Evolutionary conservation across 2,888 invertebrate species (phyloP), one percentile per base, ranked within the genome.

Genomic region (Nebria brevicollis): DNA sequence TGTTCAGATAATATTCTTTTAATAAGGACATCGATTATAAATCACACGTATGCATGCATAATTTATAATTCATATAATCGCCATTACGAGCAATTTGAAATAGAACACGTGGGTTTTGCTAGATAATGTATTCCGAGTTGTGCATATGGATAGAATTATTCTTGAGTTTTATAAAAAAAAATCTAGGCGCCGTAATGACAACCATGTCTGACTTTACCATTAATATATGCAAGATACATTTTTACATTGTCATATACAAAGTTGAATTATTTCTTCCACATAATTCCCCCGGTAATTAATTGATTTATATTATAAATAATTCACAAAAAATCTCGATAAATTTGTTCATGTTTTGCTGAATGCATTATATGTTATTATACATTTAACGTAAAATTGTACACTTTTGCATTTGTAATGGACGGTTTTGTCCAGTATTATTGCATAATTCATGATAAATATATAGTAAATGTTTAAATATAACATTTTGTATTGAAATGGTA

Each of bases 71-170:
- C 72, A 79, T 43, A 54, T 42, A 25, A 74, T 70, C 42, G 66
- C 68, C 68, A 79, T 79, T 79, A 79, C 79, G 66, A 43, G 74
- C 75, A 26, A 66, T 79, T 74, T 79, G 79, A 79, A 79, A 75
- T 79, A 68, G 74, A 75, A 66, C 79, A 79, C 79, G 79, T 79
- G 79, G 79, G 79, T 79, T 79, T 79, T 75, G 75, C 66, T 74
- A 72, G 79, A 79, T 79, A 79, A 79, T 79, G 74, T 75, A 79
- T 79, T 79, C 79, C 74, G 75, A 74, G 43, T 79, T 79, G 79
- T 74, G 74, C 79, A 79, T 75, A 79, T 75, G 79, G 75, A 79
- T 79, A 75, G 74, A 79, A 79, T 79, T 73, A 79, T 79, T 79
- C 74, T 64, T 74, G 13, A 20, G 13, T 5, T 26, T 13, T 26